Evolutionary conservation across 2,797 vertebrate genomes (phyloP).

Genomic region (Falco peregrinus): DNA sequence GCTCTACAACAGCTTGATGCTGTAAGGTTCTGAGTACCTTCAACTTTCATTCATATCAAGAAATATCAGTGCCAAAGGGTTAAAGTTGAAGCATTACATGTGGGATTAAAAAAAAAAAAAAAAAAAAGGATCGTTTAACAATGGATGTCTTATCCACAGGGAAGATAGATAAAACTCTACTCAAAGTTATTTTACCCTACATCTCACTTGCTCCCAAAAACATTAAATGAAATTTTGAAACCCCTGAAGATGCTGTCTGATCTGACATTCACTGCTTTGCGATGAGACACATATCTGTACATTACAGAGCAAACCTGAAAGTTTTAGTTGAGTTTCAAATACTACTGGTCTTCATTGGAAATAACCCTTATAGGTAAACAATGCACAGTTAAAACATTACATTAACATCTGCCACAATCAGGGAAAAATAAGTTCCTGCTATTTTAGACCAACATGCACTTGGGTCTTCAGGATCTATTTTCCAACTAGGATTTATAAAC

Average conservation of each 20-base stretch:
- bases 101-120: not conserved
- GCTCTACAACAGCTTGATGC: not conserved
- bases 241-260: not conserved
- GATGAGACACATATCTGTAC: not conserved
- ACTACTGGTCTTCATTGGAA: not conserved
- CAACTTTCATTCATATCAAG: not conserved
- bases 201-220: not conserved
- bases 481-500: not conserved
- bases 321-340: not conserved
- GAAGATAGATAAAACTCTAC: not conserved
- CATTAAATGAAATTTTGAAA: not conserved
- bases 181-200: not conserved
- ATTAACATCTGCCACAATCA: not conserved
- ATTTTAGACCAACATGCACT: not conserved
- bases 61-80: not conserved
- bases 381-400: not conserved
- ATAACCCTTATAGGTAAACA: not conserved
- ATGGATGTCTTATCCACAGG: not conserved
- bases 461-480: not conserved
- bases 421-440: not conserved
- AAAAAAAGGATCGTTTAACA: not conserved
- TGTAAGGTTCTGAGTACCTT: not conserved
- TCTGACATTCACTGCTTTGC: not conserved
- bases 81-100: not conserved
- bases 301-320: not conserved